These are phyloP conservation scores for Poeciliopsis turrubarensis DNA, from an alignment of 2,113 vertebrate species.

Conservation along the genomic window DNA sequence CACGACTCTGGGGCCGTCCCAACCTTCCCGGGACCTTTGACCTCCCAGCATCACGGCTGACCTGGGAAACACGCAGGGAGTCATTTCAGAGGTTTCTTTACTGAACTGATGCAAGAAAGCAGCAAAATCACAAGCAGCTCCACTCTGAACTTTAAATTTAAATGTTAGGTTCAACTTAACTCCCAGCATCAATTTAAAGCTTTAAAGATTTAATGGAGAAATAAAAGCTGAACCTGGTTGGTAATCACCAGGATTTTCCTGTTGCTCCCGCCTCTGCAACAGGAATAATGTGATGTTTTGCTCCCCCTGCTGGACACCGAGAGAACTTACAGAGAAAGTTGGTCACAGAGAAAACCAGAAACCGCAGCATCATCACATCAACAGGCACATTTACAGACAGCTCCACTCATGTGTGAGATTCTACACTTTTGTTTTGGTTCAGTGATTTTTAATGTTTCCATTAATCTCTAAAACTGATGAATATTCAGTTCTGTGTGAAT, in stretches of 20 bases:
- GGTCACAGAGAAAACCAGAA: no score
- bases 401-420: no score
- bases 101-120: background rate
- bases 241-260: background rate
- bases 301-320: slow-evolving; percentile 66
- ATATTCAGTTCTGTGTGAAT: no score
- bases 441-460: no score
- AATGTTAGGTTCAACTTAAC: background rate
- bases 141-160: background rate
- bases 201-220: background rate
- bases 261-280: background rate
- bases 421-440: no score
- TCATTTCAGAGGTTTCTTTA: background rate
- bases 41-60: slow-evolving; percentile 44
- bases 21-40: slow-evolving; percentile 45
- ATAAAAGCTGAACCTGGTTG: background rate
- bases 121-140: background rate
- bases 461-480: no score
- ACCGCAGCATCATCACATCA: no score
- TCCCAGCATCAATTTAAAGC: background rate
- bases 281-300: slow-evolving; percentile 39
- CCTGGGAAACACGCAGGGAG: slow-evolving; percentile 24
- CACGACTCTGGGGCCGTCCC: slow-evolving; percentile 47
- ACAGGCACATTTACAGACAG: no score
- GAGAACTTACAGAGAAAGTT: slow-evolving; percentile 33